These are phyloP conservation scores for Chironomus riparius DNA, from an alignment of 2,888 invertebrate genomes.

Conservation along the genomic window DNA sequence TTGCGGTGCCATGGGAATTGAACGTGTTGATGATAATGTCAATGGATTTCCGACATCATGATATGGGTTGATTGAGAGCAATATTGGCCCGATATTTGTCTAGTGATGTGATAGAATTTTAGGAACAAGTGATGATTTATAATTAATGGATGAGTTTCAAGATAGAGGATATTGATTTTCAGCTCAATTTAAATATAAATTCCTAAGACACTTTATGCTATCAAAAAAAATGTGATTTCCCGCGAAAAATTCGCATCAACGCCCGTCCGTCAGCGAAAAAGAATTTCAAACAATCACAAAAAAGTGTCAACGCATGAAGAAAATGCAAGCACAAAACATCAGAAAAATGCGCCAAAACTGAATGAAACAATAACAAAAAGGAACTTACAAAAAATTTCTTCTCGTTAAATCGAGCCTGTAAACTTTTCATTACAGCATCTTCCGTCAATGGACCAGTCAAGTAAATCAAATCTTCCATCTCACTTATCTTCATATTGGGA, in stretches of 20 bases:
- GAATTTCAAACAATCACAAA: no score
- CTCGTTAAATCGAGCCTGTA: constrained; percentile 80
- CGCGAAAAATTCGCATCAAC: no score
- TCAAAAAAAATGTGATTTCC: no score
- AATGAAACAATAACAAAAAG: neutral
- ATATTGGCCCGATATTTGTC: constrained; percentile 88
- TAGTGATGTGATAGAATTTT: constrained; percentile 38
- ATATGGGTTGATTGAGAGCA: constrained; percentile 84
- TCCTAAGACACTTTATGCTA: neutral
- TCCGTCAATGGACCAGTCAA: constrained; percentile 87
- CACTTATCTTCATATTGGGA: constrained; percentile 33
- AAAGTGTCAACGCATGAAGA: no score
- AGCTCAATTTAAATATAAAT: neutral
- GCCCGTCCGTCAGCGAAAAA: no score
- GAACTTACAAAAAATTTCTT: constrained; percentile 79
- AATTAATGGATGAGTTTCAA: no score
- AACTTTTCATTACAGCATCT: constrained; percentile 83
- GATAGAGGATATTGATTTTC: neutral
- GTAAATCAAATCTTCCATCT: constrained; percentile 85
- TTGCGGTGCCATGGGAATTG: constrained; percentile 66
- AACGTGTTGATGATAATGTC: constrained; percentile 71
- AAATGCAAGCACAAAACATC: no score
- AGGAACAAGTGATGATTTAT: neutral
- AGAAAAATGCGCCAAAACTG: no score
- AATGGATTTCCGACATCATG: constrained; percentile 79